Conservation (phyloP, 2,113 vertebrate species). For the Syngnathus scovelli region DNA sequence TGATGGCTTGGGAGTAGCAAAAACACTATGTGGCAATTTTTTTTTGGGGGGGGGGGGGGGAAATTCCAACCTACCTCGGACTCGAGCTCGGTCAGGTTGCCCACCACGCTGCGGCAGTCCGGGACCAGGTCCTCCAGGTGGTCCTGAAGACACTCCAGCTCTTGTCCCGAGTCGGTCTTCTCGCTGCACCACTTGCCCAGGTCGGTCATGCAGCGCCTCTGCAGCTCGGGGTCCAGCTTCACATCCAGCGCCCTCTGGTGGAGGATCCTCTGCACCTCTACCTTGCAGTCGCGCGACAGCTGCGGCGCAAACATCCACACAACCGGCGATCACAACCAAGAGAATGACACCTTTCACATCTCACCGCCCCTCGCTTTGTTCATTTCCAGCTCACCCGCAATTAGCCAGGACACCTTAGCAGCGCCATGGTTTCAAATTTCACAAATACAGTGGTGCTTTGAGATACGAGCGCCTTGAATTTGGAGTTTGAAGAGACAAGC, state of each 20-base stretch:
- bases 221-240: conserved; percentile 87
- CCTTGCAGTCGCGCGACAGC: conserved; percentile 89
- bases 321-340: neutral
- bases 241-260: conserved; percentile 93
- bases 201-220: conserved; percentile 89
- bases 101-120: conserved; percentile 86
- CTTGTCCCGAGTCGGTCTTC: conserved; percentile 88
- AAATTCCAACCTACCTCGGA: conserved; percentile 75
- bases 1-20: no score
- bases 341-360: neutral
- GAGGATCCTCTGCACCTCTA: conserved; percentile 90
- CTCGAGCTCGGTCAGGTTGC: conserved; percentile 90
- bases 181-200: conserved; percentile 96
- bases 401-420: neutral
- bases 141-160: conserved; percentile 93
- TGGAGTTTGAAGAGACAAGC: neutral
- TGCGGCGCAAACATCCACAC: conserved; percentile 32
- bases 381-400: neutral
- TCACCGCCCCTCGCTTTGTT: neutral
- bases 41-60: no score
- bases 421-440: neutral
- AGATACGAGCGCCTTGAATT: neutral
- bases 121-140: conserved; percentile 86
- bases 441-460: neutral
- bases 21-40: no score